phyloP scores from a whole-genome alignment of 2,888 invertebrate genomes.

The Synergus itoensis region DNA sequence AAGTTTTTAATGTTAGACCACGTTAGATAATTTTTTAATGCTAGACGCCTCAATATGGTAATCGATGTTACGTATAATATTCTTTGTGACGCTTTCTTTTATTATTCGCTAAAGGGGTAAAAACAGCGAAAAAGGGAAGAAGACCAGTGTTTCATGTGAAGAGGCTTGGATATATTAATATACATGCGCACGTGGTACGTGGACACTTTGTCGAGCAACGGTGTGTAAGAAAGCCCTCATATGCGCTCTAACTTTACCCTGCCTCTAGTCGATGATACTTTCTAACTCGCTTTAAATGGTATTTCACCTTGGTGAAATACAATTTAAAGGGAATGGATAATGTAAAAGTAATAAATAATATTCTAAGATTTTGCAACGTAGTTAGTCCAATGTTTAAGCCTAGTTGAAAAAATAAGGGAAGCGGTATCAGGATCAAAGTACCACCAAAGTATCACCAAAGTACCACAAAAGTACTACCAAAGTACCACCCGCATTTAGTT shows the following conservation, averaged over 20 bases:
- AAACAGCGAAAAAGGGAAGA: not conserved
- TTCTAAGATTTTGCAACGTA: constrained; percentile 41
- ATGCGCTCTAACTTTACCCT: constrained; percentile 53
- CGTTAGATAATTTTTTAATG: not conserved
- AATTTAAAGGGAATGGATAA: constrained; percentile 74
- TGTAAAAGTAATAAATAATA: constrained; percentile 53
- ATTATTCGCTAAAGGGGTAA: not conserved
- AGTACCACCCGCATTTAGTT: too few species aligned
- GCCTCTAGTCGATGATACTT: constrained; percentile 64
- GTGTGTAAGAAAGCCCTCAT: constrained; percentile 70
- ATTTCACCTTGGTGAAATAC: constrained; percentile 74
- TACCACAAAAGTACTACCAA: too few species aligned
- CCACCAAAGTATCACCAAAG: too few species aligned
- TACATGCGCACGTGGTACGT: constrained; percentile 58
- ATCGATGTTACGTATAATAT: not conserved
- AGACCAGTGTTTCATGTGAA: not conserved
- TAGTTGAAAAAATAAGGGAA: too few species aligned
- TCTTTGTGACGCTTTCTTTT: not conserved
- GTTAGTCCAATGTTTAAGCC: constrained; percentile 38
- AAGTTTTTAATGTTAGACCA: not conserved
- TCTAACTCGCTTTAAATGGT: constrained; percentile 70
- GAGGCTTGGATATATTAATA: constrained; percentile 68
- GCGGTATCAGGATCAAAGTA: too few species aligned
- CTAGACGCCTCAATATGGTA: not conserved
- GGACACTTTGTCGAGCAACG: constrained; percentile 74